Evolutionary conservation across 1,140 invertebrate species (phyloP), one percentile per base, ranked within the genome.

Genomic region (Brachionus rubens): DNA sequence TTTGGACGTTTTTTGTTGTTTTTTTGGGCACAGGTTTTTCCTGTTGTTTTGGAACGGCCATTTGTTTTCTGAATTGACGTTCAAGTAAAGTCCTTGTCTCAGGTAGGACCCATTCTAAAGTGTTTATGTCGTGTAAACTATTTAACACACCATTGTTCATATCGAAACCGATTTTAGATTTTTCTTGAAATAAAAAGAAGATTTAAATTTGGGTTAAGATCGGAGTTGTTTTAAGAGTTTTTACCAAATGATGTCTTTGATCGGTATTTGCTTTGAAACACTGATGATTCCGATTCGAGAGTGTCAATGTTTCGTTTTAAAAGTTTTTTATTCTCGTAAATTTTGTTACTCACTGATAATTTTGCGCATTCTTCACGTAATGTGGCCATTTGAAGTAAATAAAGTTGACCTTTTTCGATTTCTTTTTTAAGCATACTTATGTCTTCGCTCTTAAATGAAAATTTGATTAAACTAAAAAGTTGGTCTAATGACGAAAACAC

Each of bases 301-400:
- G 3, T 16, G 26, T 36, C 50, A 43, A 3, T 16, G 26, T 36
- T 67, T 52, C 16, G 24, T 6, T 33, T 46, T 26, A 46, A 33
- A 21, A 10, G 54, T 40, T 77, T 47, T 10, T 19, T 5, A 6
- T 19, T 5, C 7, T 40, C 26, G 2, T 16, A 30, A 5, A 12
- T 62, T 40, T 33, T 41, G 6, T 59, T 19, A 41, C 80, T 80
- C 81, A 81, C 82, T 7, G 79, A 78, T 14, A 84, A 76, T 43
- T 78, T 78, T 5, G 80, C 75, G 77, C 84, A 84, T 76, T 85
- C 82, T 79, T 85, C 82, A 52, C 83, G 77, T 1, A 85, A 77
- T 28, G 79, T 77, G 10, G 81, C 80, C 12, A 85, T 79, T 65
- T 80, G 81, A 33, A 82, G 79, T 19, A 84, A 75, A 67, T 80